These are phyloP conservation scores for Microcaecilia unicolor DNA, from an alignment of 2,797 vertebrate species.

Conservation along the genomic window DNA sequence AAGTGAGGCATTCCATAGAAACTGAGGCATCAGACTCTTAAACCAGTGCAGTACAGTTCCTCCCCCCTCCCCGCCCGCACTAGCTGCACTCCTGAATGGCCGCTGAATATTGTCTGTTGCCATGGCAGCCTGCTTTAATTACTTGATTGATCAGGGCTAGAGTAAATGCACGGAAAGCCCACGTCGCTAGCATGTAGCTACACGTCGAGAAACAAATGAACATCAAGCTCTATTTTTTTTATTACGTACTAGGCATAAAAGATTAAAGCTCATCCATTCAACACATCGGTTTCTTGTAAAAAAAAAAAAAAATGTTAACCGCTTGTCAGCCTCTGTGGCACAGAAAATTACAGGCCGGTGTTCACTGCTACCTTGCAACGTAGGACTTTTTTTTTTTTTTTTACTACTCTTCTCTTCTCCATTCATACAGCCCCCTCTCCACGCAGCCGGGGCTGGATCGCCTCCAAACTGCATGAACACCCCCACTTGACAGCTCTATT, in stretches of 20 bases:
- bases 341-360: slow-evolving; percentile 31
- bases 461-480: slow-evolving; percentile 9
- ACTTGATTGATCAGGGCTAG: slow-evolving; percentile 57
- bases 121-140: slow-evolving; percentile 69
- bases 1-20: no score
- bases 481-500: slow-evolving; percentile 10
- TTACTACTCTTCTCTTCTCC: slow-evolving; percentile 30
- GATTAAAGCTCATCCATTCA: slow-evolving; percentile 13
- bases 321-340: no score
- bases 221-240: no score
- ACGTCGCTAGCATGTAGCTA: slow-evolving; percentile 48
- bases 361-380: slow-evolving; percentile 16
- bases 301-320: not conserved
- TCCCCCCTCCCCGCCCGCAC: no score
- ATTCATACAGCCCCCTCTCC: slow-evolving; percentile 30
- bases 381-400: slow-evolving; percentile 32
- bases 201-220: no score
- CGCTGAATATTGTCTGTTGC: slow-evolving; percentile 61
- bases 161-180: slow-evolving; percentile 49
- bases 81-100: slow-evolving; percentile 64
- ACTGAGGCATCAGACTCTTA: no score
- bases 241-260: slow-evolving; percentile 17
- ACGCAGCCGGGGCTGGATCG: slow-evolving; percentile 2
- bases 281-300: slow-evolving; percentile 12
- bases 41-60: no score